Percentiles rank a stretch among this genome's conserved stretches.
phyloP scores from a whole-genome alignment of 2,113 vertebrate genomes.

The Candoia aspera region DNA sequence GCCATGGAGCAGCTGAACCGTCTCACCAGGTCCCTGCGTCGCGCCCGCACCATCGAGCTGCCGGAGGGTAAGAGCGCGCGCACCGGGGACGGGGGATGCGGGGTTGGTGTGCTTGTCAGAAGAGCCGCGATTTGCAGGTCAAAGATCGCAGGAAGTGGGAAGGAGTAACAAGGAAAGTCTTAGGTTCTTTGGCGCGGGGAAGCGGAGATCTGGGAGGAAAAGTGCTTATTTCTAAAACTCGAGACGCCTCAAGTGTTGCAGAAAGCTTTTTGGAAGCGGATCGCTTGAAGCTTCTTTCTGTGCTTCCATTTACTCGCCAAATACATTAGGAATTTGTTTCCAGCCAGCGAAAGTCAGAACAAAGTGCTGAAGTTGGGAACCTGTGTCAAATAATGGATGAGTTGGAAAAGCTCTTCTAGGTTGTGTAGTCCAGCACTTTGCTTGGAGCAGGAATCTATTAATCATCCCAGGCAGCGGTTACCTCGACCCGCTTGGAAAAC shows the following conservation, averaged over 20 bases:
- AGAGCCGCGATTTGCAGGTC: neutral
- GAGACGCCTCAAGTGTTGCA: neutral
- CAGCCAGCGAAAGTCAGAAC: neutral
- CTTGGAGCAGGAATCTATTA: neutral
- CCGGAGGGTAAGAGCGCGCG: constrained; percentile 82
- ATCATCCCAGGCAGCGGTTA: neutral
- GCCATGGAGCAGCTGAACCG: constrained; percentile 98
- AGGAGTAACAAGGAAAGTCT: too few species aligned
- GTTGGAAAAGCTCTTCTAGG: neutral
- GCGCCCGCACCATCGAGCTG: constrained; percentile 95
- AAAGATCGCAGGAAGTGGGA: neutral
- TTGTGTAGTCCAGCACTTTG: neutral
- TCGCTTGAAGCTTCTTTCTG: neutral
- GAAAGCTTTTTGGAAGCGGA: too few species aligned
- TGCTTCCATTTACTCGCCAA: neutral
- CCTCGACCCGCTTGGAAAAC: neutral
- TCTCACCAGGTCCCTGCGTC: constrained; percentile 91
- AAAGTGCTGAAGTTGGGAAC: neutral
- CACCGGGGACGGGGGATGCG: neutral
- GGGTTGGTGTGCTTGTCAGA: too few species aligned
- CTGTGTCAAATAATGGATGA: neutral
- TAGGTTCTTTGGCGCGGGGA: too few species aligned
- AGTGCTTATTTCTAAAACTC: neutral
- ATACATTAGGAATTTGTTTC: neutral
- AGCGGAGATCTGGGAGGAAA: too few species aligned